Conservation (phyloP, 2,797 vertebrate genomes). For the Cynopterus sphinx region DNA sequence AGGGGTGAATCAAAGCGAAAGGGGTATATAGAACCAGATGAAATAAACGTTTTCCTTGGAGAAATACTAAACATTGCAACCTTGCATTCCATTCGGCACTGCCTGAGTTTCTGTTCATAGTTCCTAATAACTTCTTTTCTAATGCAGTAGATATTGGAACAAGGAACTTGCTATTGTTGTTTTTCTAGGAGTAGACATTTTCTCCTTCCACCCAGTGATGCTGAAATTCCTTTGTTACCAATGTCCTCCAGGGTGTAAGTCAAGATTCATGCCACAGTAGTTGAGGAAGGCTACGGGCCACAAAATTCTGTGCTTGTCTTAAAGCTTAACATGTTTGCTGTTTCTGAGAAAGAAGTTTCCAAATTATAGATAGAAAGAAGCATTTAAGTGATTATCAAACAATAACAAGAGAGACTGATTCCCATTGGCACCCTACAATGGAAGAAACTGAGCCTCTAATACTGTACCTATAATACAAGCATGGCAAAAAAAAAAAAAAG, state of each 20-base stretch:
- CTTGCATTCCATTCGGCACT: neutral
- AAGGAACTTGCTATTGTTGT: neutral
- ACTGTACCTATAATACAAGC: neutral
- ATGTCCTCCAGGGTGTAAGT: neutral
- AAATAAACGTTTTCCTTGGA: neutral
- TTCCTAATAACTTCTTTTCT: neutral
- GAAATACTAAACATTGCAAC: neutral
- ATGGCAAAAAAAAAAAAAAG: neutral
- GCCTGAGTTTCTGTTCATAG: neutral
- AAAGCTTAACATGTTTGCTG: neutral
- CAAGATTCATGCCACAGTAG: neutral
- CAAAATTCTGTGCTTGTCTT: neutral
- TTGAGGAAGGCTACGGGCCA: neutral
- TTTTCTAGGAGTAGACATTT: neutral
- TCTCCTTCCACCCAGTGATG: neutral
- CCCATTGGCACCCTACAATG: neutral
- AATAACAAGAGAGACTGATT: neutral
- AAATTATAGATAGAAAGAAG: neutral
- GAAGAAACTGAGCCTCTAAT: neutral
- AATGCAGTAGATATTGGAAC: neutral
- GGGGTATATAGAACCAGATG: neutral
- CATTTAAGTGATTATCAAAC: slow-evolving; percentile 1
- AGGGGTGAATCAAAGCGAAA: neutral
- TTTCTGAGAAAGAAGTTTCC: slow-evolving; percentile 5
- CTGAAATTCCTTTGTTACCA: neutral